These are phyloP conservation scores for Mareca strepera DNA, from an alignment of 2,797 vertebrate genomes.

Conservation along the genomic window DNA sequence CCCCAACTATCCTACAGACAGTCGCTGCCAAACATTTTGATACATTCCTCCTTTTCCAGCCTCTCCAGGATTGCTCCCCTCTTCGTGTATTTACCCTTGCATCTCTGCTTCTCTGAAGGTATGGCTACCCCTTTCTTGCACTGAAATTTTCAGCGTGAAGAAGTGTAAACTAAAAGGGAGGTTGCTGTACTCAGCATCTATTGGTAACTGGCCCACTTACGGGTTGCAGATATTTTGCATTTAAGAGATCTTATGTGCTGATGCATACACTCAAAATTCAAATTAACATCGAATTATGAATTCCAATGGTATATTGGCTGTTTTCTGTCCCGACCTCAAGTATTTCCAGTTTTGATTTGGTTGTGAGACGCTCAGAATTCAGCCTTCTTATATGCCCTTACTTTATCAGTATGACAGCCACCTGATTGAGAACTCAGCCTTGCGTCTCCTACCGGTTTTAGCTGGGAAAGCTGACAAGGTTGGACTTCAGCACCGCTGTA, in stretches of 20 bases:
- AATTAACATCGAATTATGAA: not conserved
- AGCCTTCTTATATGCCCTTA: not conserved
- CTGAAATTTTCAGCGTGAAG: not conserved
- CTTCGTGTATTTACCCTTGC: not conserved
- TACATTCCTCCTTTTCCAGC: not conserved
- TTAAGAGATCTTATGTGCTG: not conserved
- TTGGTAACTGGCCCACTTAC: accelerated
- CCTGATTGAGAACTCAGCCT: accelerated
- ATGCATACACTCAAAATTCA: not conserved
- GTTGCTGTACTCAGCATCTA: not conserved
- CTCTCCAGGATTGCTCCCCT: not conserved
- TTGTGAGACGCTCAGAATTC: not conserved
- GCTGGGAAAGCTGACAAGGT: not conserved
- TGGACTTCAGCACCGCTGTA: not conserved
- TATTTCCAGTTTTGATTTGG: not conserved
- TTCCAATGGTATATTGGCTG: not conserved
- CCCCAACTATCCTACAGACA: not conserved
- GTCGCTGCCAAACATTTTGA: not conserved
- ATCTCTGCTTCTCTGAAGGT: not conserved
- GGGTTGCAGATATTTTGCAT: not conserved
- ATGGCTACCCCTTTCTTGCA: not conserved
- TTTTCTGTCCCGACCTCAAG: not conserved
- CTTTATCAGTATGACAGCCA: not conserved
- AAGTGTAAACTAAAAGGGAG: not conserved
- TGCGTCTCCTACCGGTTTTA: not conserved